Evolutionary conservation across 2,888 invertebrate species (phyloP).

Genomic region (Melieria omissa): DNA sequence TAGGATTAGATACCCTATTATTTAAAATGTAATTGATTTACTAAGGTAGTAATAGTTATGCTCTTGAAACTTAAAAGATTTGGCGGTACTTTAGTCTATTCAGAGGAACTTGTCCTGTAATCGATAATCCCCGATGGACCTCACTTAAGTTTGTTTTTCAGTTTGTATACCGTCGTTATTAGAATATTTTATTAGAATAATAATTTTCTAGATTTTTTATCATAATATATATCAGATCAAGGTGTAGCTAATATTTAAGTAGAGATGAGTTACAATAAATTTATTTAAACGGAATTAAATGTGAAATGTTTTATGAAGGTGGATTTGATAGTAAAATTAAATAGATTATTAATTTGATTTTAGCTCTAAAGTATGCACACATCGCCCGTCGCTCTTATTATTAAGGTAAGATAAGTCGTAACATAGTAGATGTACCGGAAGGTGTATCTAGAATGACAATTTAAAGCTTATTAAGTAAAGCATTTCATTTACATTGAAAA

Average conservation of each 20-base stretch:
- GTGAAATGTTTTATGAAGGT: slow-evolving; percentile 70
- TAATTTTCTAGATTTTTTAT: slow-evolving; percentile 64
- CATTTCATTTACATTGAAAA: slow-evolving; percentile 76
- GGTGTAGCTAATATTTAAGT: slow-evolving; percentile 76
- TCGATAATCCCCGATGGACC: slow-evolving; percentile 72
- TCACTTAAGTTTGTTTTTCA: slow-evolving; percentile 65
- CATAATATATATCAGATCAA: slow-evolving; percentile 75
- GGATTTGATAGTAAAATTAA: slow-evolving; percentile 75
- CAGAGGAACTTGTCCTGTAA: slow-evolving; percentile 78
- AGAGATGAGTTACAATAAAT: slow-evolving; percentile 77
- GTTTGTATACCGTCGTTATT: slow-evolving; percentile 51
- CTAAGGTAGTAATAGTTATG: slow-evolving; percentile 68
- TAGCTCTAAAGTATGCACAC: slow-evolving; percentile 78
- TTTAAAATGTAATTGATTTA: slow-evolving; percentile 61
- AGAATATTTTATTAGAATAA: slow-evolving; percentile 68
- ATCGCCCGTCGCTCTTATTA: slow-evolving; percentile 82
- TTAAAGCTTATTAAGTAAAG: slow-evolving; percentile 72
- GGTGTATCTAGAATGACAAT: slow-evolving; percentile 75
- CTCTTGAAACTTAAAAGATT: slow-evolving; percentile 76
- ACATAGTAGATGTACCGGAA: slow-evolving; percentile 84
- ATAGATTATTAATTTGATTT: slow-evolving; percentile 70
- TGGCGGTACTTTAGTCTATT: slow-evolving; percentile 78
- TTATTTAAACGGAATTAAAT: slow-evolving; percentile 66
- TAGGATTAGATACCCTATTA: slow-evolving; percentile 80
- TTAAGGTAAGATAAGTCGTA: slow-evolving; percentile 81